A percentile compares a stretch with the other conserved stretches of the same genome.
Evolutionary conservation across 2,113 vertebrate species (phyloP).

Genomic region (Indicator indicator): DNA sequence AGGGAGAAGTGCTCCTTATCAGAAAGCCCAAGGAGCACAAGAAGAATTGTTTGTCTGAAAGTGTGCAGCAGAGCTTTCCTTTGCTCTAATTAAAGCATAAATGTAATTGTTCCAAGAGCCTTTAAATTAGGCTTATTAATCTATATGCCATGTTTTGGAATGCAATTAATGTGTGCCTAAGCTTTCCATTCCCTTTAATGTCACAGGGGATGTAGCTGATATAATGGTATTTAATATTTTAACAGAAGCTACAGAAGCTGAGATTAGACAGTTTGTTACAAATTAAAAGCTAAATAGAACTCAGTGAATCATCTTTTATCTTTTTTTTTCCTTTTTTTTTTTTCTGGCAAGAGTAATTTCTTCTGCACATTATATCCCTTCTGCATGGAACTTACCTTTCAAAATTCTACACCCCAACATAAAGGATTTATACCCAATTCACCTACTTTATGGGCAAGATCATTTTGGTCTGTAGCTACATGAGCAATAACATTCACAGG

Average conservation of each 20-base stretch:
- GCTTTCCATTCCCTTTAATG: constrained; percentile 37
- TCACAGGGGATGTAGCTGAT: constrained; percentile 21
- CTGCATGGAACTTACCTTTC: background rate
- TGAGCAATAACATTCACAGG: background rate
- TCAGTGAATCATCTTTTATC: background rate
- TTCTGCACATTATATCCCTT: background rate
- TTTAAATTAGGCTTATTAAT: constrained; percentile 34
- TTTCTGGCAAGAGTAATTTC: background rate
- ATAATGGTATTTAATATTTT: constrained; percentile 48
- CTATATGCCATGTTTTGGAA: background rate
- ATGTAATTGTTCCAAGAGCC: background rate
- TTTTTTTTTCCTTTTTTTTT: background rate
- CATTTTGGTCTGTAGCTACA: background rate
- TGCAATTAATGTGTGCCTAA: background rate
- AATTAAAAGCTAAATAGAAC: constrained; percentile 37
- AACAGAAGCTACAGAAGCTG: background rate
- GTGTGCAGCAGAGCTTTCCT: background rate
- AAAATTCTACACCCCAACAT: background rate
- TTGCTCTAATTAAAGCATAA: constrained; percentile 47
- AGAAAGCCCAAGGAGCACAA: background rate
- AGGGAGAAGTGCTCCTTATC: background rate
- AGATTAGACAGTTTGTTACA: constrained; percentile 18
- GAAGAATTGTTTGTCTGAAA: constrained; percentile 13
- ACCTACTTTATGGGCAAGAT: background rate
- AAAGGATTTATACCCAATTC: background rate